Conservation (phyloP, 37 sponge, comb jelly and placozoan species). For the Ianthella basta region DNA sequence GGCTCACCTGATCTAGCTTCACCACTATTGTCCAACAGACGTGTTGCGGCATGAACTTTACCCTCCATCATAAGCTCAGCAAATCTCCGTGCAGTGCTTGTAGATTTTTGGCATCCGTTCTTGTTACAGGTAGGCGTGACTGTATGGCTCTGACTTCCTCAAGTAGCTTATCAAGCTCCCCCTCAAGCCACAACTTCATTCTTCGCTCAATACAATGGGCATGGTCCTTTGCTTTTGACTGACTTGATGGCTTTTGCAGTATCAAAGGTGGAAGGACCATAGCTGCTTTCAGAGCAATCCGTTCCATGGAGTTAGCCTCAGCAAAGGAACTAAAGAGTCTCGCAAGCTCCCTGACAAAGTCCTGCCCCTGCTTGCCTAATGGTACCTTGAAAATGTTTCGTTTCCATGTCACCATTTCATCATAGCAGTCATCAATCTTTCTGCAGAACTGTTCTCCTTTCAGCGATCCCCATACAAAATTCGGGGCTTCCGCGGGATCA, state of each 20-base stretch:
- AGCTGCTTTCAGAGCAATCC: constrained; percentile 27
- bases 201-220: constrained; percentile 17
- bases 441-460: constrained; percentile 7
- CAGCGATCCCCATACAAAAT: background rate
- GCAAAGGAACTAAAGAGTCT: background rate
- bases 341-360: background rate
- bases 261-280: background rate
- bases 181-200: constrained; percentile 20
- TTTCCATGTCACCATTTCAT: constrained; percentile 29
- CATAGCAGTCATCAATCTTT: constrained; percentile 17
- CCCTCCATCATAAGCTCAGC: constrained; percentile 15
- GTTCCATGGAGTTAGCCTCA: constrained; percentile 11
- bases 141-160: constrained; percentile 33
- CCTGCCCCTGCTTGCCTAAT: constrained; percentile 18
- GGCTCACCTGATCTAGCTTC: background rate
- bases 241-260: constrained; percentile 8
- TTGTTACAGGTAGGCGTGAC: background rate
- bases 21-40: background rate
- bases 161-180: constrained; percentile 1
- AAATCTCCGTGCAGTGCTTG: constrained; percentile 3
- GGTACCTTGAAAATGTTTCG: constrained; percentile 20
- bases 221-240: constrained; percentile 22
- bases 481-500: background rate
- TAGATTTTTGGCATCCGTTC: background rate
- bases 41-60: background rate